Evolutionary conservation across 2,797 vertebrate genomes (phyloP).

Genomic region (Tachyglossus aculeatus): DNA sequence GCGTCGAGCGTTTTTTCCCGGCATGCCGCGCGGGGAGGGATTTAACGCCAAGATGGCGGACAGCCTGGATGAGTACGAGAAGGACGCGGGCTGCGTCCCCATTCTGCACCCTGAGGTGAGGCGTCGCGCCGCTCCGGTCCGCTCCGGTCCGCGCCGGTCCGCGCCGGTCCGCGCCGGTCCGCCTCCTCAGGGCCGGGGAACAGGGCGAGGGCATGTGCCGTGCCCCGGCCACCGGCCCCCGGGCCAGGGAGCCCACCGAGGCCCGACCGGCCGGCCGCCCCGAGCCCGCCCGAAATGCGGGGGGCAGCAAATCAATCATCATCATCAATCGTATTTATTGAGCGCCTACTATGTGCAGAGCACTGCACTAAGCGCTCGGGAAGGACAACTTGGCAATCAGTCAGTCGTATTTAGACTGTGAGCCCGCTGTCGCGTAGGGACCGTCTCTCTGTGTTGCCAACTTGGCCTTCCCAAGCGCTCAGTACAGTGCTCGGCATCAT

Average conservation of each 20-base stretch:
- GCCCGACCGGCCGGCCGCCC: background rate
- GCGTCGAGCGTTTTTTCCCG: slow-evolving; percentile 79
- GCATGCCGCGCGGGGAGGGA: slow-evolving; percentile 88
- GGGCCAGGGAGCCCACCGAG: background rate
- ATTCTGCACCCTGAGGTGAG: slow-evolving; percentile 95
- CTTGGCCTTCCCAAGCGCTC: too few relatives aligned
- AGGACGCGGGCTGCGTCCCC: slow-evolving; percentile 93
- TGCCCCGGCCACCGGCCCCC: background rate
- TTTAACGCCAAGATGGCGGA: slow-evolving; percentile 95
- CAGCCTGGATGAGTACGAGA: slow-evolving; percentile 94
- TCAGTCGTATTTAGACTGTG: too few relatives aligned
- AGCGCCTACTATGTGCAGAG: too few relatives aligned
- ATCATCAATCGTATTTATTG: too few relatives aligned
- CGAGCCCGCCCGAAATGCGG: background rate
- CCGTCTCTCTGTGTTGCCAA: too few relatives aligned
- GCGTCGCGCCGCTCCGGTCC: background rate
- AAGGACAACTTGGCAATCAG: too few relatives aligned
- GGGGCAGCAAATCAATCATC: too few relatives aligned
- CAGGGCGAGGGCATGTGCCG: background rate
- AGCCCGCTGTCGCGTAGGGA: too few relatives aligned
- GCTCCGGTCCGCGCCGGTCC: rapidly evolving
- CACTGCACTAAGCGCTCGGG: too few relatives aligned
- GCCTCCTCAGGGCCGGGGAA: background rate
- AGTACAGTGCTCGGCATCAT: too few relatives aligned
- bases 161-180: background rate